phyloP scores from a whole-genome alignment of 2,888 invertebrate genomes.

The Smittia aterrima region DNA sequence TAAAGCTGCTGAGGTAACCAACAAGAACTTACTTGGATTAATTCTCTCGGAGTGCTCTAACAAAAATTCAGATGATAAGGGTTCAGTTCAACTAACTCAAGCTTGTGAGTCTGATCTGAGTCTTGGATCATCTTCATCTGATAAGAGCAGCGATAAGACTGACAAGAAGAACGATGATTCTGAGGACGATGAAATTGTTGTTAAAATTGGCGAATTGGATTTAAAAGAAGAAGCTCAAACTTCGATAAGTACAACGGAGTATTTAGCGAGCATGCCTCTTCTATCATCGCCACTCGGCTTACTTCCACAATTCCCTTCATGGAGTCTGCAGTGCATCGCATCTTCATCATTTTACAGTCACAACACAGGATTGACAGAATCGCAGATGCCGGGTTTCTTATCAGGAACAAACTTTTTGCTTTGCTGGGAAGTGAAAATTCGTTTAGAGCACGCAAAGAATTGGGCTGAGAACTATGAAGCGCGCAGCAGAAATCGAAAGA shows the following conservation, averaged over 20 bases:
- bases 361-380: constrained; percentile 76
- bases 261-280: constrained; percentile 88
- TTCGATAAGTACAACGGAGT: constrained; percentile 75
- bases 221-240: constrained; percentile 55
- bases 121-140: constrained; percentile 4
- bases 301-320: constrained; percentile 84
- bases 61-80: constrained; percentile 16
- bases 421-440: constrained; percentile 87
- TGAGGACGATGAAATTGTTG: constrained; percentile 47
- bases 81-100: constrained; percentile 20
- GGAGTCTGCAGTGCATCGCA: constrained; percentile 88
- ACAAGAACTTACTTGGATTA: constrained; percentile 14
- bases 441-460: constrained; percentile 48
- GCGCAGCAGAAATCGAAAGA: constrained; percentile 49
- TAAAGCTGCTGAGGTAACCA: constrained; percentile 48
- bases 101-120: constrained; percentile 26
- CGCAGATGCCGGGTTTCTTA: constrained; percentile 83
- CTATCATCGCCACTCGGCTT: constrained; percentile 69
- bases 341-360: constrained; percentile 89
- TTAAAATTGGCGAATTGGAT: constrained; percentile 47
- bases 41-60: constrained; percentile 13
- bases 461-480: constrained; percentile 48
- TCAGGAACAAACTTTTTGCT: constrained; percentile 85
- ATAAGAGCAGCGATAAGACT: neutral
- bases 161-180: neutral